phyloP scores from a whole-genome alignment of 2,113 vertebrate species.

The Tylochromis polylepis region DNA sequence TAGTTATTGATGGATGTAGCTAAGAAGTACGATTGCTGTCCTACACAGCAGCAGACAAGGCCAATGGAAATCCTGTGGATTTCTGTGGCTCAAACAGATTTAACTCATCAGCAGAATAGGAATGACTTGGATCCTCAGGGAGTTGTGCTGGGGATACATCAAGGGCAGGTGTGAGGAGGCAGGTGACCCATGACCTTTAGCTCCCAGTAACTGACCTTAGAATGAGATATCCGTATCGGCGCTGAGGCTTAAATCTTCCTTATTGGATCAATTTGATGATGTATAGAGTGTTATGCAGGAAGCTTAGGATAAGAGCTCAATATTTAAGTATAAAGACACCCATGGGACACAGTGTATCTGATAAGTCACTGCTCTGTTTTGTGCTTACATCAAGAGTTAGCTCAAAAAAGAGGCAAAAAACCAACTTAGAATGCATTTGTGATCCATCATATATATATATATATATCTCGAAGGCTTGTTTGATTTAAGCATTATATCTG shows the following conservation, averaged over 20 bases:
- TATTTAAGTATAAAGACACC: constrained; percentile 51
- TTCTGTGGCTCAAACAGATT: constrained; percentile 61
- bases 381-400: not conserved
- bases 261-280: constrained; percentile 66
- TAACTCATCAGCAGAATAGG: constrained; percentile 66
- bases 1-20: constrained; percentile 62
- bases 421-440: not conserved
- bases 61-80: constrained; percentile 61
- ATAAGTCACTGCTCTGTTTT: constrained; percentile 33
- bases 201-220: constrained; percentile 52
- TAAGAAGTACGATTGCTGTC: constrained; percentile 43
- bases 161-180: constrained; percentile 60
- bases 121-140: constrained; percentile 22
- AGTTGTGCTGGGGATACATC: constrained; percentile 46
- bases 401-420: not conserved
- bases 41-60: constrained; percentile 49
- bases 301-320: constrained; percentile 48
- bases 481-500: not conserved
- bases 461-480: too few relatives aligned
- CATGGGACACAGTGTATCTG: constrained; percentile 13
- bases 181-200: constrained; percentile 55
- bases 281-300: constrained; percentile 47
- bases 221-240: constrained; percentile 43
- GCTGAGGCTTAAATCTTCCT: constrained; percentile 47
- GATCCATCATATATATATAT: too few relatives aligned